Evolutionary conservation across 2,888 invertebrate genomes (phyloP).

Genomic region (Thera britannica): DNA sequence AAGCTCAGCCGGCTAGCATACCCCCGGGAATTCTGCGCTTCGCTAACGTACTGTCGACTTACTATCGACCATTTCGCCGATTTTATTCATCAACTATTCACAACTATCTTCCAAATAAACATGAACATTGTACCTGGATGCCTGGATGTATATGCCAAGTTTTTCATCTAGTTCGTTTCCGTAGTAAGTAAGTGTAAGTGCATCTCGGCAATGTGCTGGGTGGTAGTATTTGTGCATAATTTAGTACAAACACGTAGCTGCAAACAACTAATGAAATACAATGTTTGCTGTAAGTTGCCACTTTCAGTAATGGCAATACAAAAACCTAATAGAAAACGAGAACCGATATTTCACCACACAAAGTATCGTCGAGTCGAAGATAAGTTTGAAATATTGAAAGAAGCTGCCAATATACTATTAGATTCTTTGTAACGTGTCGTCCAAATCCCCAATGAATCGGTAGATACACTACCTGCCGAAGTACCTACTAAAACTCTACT

Average conservation of each 20-base stretch:
- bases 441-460: conserved; percentile 36
- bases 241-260: conserved; percentile 17
- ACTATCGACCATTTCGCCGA: conserved; percentile 38
- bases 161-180: conserved; percentile 20
- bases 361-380: neutral
- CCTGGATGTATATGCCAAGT: conserved; percentile 11
- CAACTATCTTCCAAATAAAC: conserved; percentile 25
- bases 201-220: conserved; percentile 6
- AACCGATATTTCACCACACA: neutral
- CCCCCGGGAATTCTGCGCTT: conserved; percentile 27
- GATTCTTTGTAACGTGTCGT: conserved; percentile 31
- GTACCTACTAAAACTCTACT: conserved; percentile 41
- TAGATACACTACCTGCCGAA: conserved; percentile 25
- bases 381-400: conserved; percentile 30
- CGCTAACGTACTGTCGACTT: conserved; percentile 30
- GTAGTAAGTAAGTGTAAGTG: conserved; percentile 9
- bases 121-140: conserved; percentile 16
- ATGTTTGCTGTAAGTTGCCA: conserved; percentile 4
- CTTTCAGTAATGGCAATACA: conserved; percentile 11
- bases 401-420: conserved; percentile 32
- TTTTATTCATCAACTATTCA: conserved; percentile 37
- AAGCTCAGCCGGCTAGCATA: conserved; percentile 15
- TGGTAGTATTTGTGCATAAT: conserved; percentile 19
- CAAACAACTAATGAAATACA: conserved; percentile 15
- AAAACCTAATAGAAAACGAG: conserved; percentile 7